Evolutionary conservation across 2,797 vertebrate species (phyloP).

Genomic region (Nothura maculosa): DNA sequence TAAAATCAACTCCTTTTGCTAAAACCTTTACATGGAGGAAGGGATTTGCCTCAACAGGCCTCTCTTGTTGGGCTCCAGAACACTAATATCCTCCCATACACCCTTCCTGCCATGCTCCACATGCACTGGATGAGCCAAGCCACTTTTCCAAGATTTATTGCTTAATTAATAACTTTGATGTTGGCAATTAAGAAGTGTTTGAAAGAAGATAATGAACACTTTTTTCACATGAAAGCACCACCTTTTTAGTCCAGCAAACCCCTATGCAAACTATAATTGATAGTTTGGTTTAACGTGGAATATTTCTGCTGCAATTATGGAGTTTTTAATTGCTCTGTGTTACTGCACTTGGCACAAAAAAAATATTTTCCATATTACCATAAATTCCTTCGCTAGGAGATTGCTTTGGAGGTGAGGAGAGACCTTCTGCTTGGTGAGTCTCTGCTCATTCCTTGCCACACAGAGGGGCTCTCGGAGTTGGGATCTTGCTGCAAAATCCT

Average conservation of each 20-base stretch:
- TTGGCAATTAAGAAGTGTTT: constrained; percentile 73
- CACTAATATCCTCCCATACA: accelerated
- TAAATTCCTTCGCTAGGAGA: constrained; percentile 48
- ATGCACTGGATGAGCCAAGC: neutral
- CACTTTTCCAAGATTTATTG: constrained; percentile 62
- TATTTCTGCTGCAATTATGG: constrained; percentile 31
- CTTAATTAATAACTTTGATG: constrained; percentile 79
- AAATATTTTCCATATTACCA: constrained; percentile 52
- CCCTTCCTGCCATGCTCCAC: neutral
- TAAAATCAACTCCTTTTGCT: neutral
- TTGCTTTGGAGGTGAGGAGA: neutral
- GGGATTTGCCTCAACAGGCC: neutral
- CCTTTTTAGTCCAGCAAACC: constrained; percentile 66
- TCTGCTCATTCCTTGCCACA: neutral
- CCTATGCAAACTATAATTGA: constrained; percentile 71
- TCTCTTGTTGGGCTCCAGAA: neutral
- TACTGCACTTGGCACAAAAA: constrained; percentile 61
- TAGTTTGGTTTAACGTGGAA: constrained; percentile 57
- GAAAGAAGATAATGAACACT: constrained; percentile 74
- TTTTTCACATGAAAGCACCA: constrained; percentile 73
- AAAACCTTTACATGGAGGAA: neutral
- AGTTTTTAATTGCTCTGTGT: constrained; percentile 54
- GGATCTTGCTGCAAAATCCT: neutral
- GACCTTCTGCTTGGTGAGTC: neutral
- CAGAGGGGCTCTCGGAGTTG: accelerated